These are phyloP conservation scores for Polydrusus cervinus DNA, from an alignment of 2,888 invertebrate species.

Conservation along the genomic window DNA sequence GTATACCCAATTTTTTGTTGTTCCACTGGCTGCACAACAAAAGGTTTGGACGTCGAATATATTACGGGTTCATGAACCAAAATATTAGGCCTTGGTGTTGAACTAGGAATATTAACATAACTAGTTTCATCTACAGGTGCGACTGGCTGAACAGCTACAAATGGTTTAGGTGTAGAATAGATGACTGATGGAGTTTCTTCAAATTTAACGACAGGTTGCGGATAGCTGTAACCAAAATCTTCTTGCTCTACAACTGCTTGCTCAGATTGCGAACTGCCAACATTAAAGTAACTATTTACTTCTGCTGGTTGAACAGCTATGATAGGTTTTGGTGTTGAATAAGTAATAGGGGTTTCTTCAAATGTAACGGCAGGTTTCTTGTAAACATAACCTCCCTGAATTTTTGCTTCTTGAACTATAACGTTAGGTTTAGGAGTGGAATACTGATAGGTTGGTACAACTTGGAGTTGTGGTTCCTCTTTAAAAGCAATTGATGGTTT, in stretches of 20 bases:
- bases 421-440: slow-evolving; percentile 17
- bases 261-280: slow-evolving; percentile 2
- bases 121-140: slow-evolving; percentile 44
- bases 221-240: slow-evolving; percentile 15
- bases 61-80: slow-evolving; percentile 17
- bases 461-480: slow-evolving; percentile 18
- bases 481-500: slow-evolving; percentile 28
- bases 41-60: slow-evolving; percentile 44
- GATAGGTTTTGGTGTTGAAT: slow-evolving; percentile 64
- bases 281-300: slow-evolving; percentile 37
- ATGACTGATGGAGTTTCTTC: slow-evolving; percentile 43
- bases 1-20: slow-evolving; percentile 52
- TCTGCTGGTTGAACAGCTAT: slow-evolving; percentile 34
- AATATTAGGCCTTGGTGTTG: slow-evolving; percentile 25
- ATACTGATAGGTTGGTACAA: slow-evolving; percentile 18
- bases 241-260: slow-evolving; percentile 23
- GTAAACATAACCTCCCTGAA: slow-evolving; percentile 21
- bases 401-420: slow-evolving; percentile 13
- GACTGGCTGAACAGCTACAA: slow-evolving; percentile 27
- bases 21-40: slow-evolving; percentile 45
- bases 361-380: slow-evolving; percentile 40
- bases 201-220: slow-evolving; percentile 28
- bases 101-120: slow-evolving; percentile 39
- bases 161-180: slow-evolving; percentile 20
- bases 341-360: slow-evolving; percentile 53